Conservation (phyloP, 2,113 vertebrate species). For the Nothocercus nigrocapillus region DNA sequence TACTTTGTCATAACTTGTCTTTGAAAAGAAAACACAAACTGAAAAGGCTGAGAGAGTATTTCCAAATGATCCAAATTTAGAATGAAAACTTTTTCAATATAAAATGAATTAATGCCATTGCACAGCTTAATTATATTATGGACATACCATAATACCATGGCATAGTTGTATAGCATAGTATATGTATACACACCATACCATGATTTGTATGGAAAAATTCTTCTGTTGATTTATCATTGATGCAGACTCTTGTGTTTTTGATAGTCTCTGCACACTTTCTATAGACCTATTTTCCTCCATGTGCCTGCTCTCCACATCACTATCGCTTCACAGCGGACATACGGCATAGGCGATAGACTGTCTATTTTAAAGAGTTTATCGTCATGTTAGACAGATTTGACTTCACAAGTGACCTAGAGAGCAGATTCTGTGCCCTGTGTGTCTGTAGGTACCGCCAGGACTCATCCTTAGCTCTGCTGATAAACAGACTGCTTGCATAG, state of each 20-base stretch:
- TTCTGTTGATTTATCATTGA: not conserved
- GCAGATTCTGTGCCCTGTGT: not conserved
- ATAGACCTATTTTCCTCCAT: not conserved
- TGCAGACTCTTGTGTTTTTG: not conserved
- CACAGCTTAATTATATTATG: not conserved
- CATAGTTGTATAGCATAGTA: no score
- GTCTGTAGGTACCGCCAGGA: not conserved
- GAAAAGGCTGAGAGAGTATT: not conserved
- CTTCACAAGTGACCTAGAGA: not conserved
- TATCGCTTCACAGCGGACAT: not conserved
- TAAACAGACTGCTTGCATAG: not conserved
- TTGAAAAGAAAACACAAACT: not conserved
- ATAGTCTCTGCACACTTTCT: not conserved
- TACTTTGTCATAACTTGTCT: not conserved
- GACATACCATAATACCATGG: not conserved
- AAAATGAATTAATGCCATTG: not conserved
- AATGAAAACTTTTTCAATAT: not conserved
- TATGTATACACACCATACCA: not conserved
- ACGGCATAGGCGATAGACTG: not conserved
- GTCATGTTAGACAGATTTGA: not conserved
- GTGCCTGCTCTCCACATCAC: not conserved
- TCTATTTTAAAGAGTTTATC: not conserved
- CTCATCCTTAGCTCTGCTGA: not conserved
- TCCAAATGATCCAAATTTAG: not conserved
- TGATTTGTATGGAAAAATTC: not conserved